Evolutionary conservation across 1,140 invertebrate genomes (phyloP).

Genomic region (Conus ventricosus): DNA sequence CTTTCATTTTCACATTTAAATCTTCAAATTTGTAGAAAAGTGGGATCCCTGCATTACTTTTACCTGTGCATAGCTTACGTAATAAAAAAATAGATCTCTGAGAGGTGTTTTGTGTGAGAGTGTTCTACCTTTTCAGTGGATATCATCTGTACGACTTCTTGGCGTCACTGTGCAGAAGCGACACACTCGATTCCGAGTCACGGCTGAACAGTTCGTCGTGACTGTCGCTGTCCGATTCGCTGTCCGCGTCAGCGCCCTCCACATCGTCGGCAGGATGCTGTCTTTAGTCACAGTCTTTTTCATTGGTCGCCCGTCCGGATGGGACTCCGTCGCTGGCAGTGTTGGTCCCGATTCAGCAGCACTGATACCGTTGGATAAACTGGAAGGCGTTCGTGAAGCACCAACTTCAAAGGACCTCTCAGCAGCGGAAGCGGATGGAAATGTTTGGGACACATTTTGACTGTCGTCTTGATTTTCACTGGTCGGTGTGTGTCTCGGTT

Average conservation of each 20-base stretch:
- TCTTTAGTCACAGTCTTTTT: background rate
- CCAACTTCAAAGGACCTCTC: background rate
- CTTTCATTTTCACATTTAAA: no score
- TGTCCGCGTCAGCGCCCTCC: background rate
- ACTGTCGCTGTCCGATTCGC: constrained; percentile 5
- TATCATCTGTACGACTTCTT: background rate
- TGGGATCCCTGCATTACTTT: no score
- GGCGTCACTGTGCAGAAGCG: background rate
- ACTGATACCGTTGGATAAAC: background rate
- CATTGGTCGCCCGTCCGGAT: background rate
- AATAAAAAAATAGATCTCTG: no score
- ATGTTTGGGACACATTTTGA: background rate
- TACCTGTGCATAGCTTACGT: no score
- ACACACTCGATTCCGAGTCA: background rate
- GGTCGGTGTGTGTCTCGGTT: background rate
- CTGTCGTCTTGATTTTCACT: background rate
- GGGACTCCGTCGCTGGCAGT: background rate
- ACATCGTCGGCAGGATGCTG: constrained; percentile 22
- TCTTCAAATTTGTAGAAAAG: no score
- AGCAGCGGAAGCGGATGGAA: background rate
- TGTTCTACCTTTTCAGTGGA: no score
- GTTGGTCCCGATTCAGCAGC: background rate
- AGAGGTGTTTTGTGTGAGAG: no score
- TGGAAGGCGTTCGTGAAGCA: background rate
- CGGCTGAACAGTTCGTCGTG: constrained; percentile 17